These are phyloP conservation scores for Orchesella cincta DNA, from an alignment of 1,140 invertebrate species.

Conservation along the genomic window DNA sequence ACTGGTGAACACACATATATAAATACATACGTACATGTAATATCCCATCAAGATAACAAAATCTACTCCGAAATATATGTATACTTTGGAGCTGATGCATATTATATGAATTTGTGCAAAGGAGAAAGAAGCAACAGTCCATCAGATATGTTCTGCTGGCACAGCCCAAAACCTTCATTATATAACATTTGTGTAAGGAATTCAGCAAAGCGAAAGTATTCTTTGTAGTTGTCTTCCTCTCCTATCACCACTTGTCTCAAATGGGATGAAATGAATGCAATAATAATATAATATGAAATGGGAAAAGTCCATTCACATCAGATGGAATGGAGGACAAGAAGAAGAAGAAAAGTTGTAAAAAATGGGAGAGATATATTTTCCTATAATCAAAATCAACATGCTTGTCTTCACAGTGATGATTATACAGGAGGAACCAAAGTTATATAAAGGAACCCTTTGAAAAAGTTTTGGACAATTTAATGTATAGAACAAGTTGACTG, in stretches of 20 bases:
- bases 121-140: slow-evolving; percentile 20
- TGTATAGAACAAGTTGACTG: neutral
- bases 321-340: too few species aligned
- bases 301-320: slow-evolving; percentile 1
- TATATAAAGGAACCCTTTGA: neutral
- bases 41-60: too few species aligned
- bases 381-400: slow-evolving; percentile 10
- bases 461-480: slow-evolving; percentile 2
- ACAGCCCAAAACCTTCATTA: neutral
- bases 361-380: neutral
- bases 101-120: neutral
- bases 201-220: slow-evolving; percentile 12
- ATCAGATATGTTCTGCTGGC: neutral
- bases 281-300: slow-evolving; percentile 24
- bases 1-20: neutral
- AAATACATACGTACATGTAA: slow-evolving; percentile 3
- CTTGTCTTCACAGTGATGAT: slow-evolving; percentile 25
- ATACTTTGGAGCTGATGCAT: neutral
- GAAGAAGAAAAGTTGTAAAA: too few species aligned
- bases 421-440: neutral
- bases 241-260: neutral
- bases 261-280: neutral
- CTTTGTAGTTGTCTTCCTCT: neutral
- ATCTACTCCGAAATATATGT: too few species aligned
- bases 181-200: neutral